Evolutionary conservation across 2,113 vertebrate genomes (phyloP).

Genomic region (Furnarius figulus): DNA sequence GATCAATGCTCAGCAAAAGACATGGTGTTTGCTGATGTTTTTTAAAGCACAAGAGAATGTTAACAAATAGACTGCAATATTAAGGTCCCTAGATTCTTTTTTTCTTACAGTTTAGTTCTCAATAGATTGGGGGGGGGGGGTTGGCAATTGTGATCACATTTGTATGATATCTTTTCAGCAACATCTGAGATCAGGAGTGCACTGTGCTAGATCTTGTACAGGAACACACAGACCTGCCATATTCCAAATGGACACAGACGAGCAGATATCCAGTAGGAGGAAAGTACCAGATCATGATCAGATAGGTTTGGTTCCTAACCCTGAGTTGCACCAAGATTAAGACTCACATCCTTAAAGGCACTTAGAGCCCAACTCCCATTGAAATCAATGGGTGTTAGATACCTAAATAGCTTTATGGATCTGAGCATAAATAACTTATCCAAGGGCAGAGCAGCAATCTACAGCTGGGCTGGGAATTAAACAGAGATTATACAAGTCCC

Average conservation of each 20-base stretch:
- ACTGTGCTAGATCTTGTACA: not conserved
- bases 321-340: not conserved
- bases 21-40: not conserved
- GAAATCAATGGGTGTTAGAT: conserved; percentile 53
- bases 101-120: not conserved
- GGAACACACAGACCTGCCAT: not conserved
- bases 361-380: not conserved
- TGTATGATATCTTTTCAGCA: not conserved
- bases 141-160: not conserved
- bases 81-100: not conserved
- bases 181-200: not conserved
- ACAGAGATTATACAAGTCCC: conserved; percentile 31
- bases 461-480: conserved; percentile 29
- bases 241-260: not conserved
- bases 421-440: conserved; percentile 27
- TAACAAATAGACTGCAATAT: not conserved
- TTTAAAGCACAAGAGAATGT: not conserved
- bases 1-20: not conserved
- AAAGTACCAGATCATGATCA: not conserved
- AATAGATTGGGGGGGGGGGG: too few species aligned
- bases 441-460: conserved; percentile 27
- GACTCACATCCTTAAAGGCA: conserved; percentile 26
- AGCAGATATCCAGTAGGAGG: not conserved
- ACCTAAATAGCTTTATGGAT: conserved; percentile 59
- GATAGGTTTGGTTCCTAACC: not conserved